Base-by-base conservation (phyloP, 1,140 invertebrate genomes). In the Hermetia illucens region DNA sequence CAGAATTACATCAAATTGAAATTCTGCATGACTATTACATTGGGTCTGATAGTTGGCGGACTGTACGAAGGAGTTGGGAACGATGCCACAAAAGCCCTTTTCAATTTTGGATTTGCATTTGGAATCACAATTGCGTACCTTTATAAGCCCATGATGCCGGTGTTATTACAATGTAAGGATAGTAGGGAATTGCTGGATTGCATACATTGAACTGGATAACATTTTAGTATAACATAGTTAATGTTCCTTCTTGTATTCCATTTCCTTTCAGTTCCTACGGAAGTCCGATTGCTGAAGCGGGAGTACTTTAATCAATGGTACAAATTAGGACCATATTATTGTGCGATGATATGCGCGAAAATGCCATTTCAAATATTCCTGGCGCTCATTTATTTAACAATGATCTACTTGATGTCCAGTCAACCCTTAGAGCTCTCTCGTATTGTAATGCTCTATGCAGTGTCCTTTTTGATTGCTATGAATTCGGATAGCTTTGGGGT, bases 271-370 rank as follows among this genome's bases (percentile, higher is more conserved):
- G 89, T 91, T 75, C 89, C 90, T 1, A 69, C 75, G 17, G 88
- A 95, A 66, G 81, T 92, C 35, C 74, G 78, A 34, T 68, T 91
- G 4, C 66, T 95, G 43, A 85, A 87, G 46, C 65, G 89, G 38
- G 92, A 96, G 63, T 81, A 93, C 52, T 83, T 93, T 48, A 96
- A 96, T 58, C 75, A 83, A 46, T 96, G 90, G 90, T 96, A 94
- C 59, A 77, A 79, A 18, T 57, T 94, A 12, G 82, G 82, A 52
- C 79, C 90, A 0, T 95, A 95, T 55, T 94, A 88, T 57, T 70
- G 80, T 8, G 89, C 91, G 0, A 72, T 87, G 47, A 80, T 85
- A 0, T 55, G 87, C 35, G 75, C 87, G 0, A 72, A 72, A 18
- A 65, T 82, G 19, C 82, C 82, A 4, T 51, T 63, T 1, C 74